Evolutionary conservation across 2,113 vertebrate species (phyloP), one percentile per base, ranked within the genome.

Genomic region (Pelecanoides urinatrix): DNA sequence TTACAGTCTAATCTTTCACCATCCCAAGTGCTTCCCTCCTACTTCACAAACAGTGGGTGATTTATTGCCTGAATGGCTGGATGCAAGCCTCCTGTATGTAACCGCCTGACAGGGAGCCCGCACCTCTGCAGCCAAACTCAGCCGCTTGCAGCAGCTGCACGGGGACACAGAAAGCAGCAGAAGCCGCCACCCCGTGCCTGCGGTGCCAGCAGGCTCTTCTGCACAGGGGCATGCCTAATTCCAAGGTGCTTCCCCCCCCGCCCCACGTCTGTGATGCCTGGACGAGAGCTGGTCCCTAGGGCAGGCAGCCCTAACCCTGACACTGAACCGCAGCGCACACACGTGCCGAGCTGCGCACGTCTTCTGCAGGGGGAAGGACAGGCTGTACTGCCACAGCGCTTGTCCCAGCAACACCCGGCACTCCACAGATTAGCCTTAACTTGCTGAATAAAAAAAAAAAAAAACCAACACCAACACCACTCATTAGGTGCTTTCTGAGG

Each of bases 21-120:
- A 1, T 84, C 92, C 89, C 22, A 34, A 96, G 88, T 85, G 90
- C 79, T 97, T 93, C 76, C 89, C 92, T 96, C 91, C 94, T 88
- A 86, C 94, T 95, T 96, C 92, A 86, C 94, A 92, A 96, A 96
- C 91, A 95, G 77, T 3, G n/a, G 71, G 77, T 92, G 96, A 96
- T 95, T 96, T 96, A 93, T 97, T 95, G 94, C 82, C 88, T 70
- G 67, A 68, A 73, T 27, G 71, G 67, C 90, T 92, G 79, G 90
- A 67, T 47, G 55, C 58, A 67, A 84, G 66, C 72, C 84, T 92
- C 59, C 81, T 47, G 45, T 3, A 16, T 16, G 49, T 16, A 82
- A 90, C 29, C 6, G 6, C 71, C 78, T 61, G 65, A 38, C 32
- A 21, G 55, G 65, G 71, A 94, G 81, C 25, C 74, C 22, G 34